phyloP scores from a whole-genome alignment of 2,113 vertebrate species.

The Pollachius pollachius region DNA sequence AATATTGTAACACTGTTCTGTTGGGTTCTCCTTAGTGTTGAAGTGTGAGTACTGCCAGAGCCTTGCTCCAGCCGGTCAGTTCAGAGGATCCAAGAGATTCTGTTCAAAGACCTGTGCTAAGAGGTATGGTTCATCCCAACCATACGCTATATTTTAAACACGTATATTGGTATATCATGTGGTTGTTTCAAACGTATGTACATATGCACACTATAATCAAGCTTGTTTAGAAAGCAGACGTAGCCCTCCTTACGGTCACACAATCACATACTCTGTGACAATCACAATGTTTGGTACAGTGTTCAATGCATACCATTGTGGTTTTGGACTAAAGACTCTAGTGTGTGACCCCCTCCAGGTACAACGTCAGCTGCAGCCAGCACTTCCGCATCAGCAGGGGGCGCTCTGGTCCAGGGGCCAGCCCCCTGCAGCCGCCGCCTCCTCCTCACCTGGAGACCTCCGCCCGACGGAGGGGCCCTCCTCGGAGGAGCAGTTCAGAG shows the following conservation, averaged over 20 bases:
- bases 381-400: conserved; percentile 88
- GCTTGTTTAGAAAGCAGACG: too few species aligned
- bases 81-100: conserved; percentile 95
- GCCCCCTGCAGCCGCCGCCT: conserved; percentile 41
- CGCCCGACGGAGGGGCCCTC: conserved; percentile 76
- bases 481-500: conserved; percentile 85
- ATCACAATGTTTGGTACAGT: too few species aligned
- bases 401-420: conserved; percentile 74
- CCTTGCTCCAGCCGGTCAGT: conserved; percentile 88
- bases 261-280: too few species aligned
- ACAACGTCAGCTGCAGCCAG: conserved; percentile 96
- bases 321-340: conserved; percentile 1
- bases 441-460: conserved; percentile 68
- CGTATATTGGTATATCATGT: not conserved
- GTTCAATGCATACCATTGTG: not conserved
- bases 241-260: too few species aligned
- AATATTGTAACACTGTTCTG: not conserved
- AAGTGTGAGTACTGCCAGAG: conserved; percentile 96
- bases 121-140: conserved; percentile 72
- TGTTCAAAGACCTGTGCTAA: conserved; percentile 97
- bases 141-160: not conserved
- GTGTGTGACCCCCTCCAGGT: conserved; percentile 67
- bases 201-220: not conserved
- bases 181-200: too few species aligned
- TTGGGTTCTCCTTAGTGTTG: conserved; percentile 67